These are phyloP conservation scores for Glareola pratincola DNA, from an alignment of 2,113 vertebrate genomes.

Conservation along the genomic window DNA sequence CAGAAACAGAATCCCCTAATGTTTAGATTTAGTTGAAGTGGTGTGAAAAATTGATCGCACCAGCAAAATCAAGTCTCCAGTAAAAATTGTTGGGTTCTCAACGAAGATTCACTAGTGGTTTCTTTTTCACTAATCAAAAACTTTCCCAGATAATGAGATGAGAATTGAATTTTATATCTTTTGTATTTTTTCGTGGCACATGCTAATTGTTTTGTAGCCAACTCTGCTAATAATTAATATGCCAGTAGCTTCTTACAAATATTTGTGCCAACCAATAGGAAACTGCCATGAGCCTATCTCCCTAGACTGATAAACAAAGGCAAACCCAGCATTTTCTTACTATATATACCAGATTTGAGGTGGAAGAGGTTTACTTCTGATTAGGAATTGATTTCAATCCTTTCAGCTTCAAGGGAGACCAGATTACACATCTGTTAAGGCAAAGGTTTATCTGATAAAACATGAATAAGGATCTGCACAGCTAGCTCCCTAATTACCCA, in stretches of 20 bases:
- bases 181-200: neutral
- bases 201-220: neutral
- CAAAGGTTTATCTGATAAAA: neutral
- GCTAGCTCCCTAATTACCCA: neutral
- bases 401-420: neutral
- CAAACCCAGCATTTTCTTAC: neutral
- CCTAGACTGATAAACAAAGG: neutral
- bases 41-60: neutral
- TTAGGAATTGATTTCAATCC: neutral
- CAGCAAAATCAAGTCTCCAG: neutral
- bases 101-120: neutral
- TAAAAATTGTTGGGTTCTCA: neutral
- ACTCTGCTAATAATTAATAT: neutral
- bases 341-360: neutral
- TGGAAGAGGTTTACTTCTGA: neutral
- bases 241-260: neutral
- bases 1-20: neutral
- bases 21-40: neutral
- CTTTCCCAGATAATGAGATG: neutral
- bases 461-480: neutral
- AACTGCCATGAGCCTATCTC: neutral
- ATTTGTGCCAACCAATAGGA: neutral
- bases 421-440: neutral
- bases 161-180: neutral
- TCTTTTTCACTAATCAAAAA: neutral